phyloP scores from a whole-genome alignment of 2,113 vertebrate species.

The Anguilla japonica region DNA sequence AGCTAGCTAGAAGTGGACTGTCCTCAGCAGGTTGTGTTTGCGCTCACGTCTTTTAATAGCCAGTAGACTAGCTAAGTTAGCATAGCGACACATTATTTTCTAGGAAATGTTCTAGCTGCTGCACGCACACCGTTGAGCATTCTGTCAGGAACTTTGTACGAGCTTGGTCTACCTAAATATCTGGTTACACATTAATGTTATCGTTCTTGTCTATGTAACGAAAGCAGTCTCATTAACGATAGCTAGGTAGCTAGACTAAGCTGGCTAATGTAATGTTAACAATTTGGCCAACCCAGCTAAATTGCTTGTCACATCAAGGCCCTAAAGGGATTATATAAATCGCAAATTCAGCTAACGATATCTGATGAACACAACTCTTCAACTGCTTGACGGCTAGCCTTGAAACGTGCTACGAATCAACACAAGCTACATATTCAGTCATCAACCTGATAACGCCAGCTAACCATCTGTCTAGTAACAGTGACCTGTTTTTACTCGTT shows the following conservation, averaged over 20 bases:
- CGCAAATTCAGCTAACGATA: background rate
- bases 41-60: background rate
- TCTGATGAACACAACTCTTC: background rate
- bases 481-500: background rate
- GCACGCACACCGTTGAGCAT: background rate
- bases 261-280: background rate
- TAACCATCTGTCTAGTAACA: background rate
- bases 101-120: background rate
- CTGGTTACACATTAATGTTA: background rate
- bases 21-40: slow-evolving; percentile 2
- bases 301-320: background rate
- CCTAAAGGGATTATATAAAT: background rate
- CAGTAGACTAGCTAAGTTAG: background rate
- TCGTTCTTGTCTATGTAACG: background rate
- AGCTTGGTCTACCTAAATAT: background rate
- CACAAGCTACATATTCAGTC: background rate
- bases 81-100: slow-evolving; percentile 1
- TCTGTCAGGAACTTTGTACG: background rate
- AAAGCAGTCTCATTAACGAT: background rate
- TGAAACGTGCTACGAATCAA: background rate
- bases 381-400: background rate
- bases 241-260: background rate
- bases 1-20: background rate
- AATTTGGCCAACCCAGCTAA: background rate
- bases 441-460: background rate